phyloP scores from a whole-genome alignment of 2,797 vertebrate species.

The Tangara arthus region DNA sequence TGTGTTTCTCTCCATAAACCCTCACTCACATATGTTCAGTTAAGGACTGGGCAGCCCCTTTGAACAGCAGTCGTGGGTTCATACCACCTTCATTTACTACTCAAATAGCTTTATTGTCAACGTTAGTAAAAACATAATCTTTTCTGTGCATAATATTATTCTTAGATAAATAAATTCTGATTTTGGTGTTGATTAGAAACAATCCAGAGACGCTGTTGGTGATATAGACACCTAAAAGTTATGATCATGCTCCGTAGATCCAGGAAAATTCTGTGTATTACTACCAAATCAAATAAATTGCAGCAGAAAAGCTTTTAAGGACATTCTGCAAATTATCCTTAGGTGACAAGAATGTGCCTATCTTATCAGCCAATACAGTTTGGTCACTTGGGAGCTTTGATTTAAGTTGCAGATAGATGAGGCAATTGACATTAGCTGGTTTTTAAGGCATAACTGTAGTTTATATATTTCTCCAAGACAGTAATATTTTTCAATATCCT shows the following conservation, averaged over 20 bases:
- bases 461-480: not conserved
- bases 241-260: not conserved
- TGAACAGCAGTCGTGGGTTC: not conserved
- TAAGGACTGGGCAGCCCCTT: not conserved
- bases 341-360: not conserved
- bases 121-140: fast-evolving
- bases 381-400: not conserved
- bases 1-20: not conserved
- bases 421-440: not conserved
- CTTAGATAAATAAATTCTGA: not conserved
- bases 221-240: not conserved
- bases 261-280: not conserved
- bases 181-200: not conserved
- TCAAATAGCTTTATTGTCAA: not conserved
- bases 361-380: not conserved
- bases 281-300: not conserved
- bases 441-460: not conserved
- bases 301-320: not conserved
- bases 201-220: not conserved
- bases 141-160: not conserved
- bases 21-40: not conserved
- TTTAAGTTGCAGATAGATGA: not conserved
- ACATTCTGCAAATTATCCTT: not conserved
- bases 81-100: not conserved
- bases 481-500: not conserved